Conservation (phyloP, 2,888 invertebrate genomes). For the Lamproptera curius region DNA sequence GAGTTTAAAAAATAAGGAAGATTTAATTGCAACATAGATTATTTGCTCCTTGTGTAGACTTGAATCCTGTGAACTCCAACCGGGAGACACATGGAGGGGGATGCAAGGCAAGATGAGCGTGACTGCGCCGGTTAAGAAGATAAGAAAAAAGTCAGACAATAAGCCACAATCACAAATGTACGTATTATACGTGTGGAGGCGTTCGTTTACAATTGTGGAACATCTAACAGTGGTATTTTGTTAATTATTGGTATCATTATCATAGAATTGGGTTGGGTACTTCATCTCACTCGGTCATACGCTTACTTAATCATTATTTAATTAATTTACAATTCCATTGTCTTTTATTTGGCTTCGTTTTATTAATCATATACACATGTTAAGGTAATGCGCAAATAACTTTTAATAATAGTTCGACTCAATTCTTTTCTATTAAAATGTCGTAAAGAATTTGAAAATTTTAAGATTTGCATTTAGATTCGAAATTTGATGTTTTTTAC, state of each 20-base stretch:
- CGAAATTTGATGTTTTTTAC: too few relatives aligned
- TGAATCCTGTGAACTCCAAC: conserved; percentile 92
- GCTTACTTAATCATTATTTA: neutral
- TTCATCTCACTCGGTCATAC: neutral
- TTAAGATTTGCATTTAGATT: too few relatives aligned
- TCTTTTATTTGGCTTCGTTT: too few relatives aligned
- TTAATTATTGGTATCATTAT: neutral
- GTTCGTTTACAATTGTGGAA: conserved; percentile 30
- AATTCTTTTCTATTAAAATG: too few relatives aligned
- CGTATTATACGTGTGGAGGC: conserved; percentile 65
- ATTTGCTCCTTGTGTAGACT: conserved; percentile 84
- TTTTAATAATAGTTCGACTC: too few relatives aligned
- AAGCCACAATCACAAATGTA: conserved; percentile 83
- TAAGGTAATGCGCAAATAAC: too few relatives aligned
- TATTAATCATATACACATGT: too few relatives aligned
- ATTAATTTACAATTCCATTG: too few relatives aligned
- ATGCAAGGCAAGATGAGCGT: conserved; percentile 92
- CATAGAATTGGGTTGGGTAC: conserved; percentile 5
- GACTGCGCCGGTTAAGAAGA: conserved; percentile 82
- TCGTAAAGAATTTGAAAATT: too few relatives aligned
- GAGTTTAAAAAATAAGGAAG: too few relatives aligned
- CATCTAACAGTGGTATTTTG: conserved; percentile 23
- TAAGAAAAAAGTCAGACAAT: conserved; percentile 83
- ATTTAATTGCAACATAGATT: conserved; percentile 23
- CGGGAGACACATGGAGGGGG: conserved; percentile 84